Evolutionary conservation across 2,797 vertebrate genomes (phyloP), one percentile per base, ranked within the genome.

Genomic region (Fistularia commersonii): DNA sequence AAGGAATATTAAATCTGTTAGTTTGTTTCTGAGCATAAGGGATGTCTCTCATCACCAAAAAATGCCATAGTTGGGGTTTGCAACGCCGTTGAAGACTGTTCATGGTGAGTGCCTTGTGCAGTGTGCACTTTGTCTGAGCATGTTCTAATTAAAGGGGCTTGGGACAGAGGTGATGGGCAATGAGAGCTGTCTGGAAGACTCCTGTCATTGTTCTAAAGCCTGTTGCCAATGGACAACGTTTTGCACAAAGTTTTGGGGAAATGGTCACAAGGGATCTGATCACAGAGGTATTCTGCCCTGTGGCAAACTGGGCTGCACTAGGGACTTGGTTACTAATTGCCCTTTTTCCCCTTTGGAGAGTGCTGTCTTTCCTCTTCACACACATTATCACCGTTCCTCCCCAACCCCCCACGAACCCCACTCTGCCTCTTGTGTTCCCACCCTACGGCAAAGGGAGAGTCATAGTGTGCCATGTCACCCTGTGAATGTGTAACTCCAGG

Each of bases 401-500:
- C 6, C 13, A 32, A n/a, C 46, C 32, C 41, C 15, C 23, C 40
- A 8, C 38, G 45, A 55, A 11, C 60, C 46, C 41, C 48, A 45
- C 60, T 46, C 52, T 54, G 59, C 54, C 67, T 78, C 76, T 76
- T 15, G 57, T 72, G 74, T 81, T 84, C 77, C 72, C 59, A 67
- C 60, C 86, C 82, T 47, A 45, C 40, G 39, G 86, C 79, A 70
- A 74, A 82, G 73, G 66, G 74, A 77, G 83, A 77, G 82, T 86
- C 79, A 82, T 74, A 64, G 82, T 84, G 79, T 70, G 79, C 83
- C 75, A 77, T 85, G 82, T 85, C 82, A 85, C 80, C 83, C 84
- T 85, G 77, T 80, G 76, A 87, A 77, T 84, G 77, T 81, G 81
- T 80, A 84, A 80, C 57, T 47, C 55, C 45, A 40, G 69, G 66